Evolutionary conservation across 30 jellyfish, hydroid and myxozoan species (phyloP).

Genomic region (Aurelia sp.): DNA sequence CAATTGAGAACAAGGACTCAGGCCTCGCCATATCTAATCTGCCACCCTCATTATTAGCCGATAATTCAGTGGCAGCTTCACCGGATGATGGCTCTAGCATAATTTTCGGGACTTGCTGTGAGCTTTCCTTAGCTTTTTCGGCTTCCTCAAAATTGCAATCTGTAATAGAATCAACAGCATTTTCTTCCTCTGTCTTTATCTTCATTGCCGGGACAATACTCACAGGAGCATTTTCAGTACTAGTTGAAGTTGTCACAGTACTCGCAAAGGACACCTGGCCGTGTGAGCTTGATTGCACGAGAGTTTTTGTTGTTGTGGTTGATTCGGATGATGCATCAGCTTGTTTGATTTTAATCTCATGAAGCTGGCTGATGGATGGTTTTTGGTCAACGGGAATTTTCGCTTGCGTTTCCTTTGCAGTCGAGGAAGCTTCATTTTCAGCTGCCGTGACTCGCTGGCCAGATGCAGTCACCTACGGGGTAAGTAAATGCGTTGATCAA

Average conservation of each 20-base stretch:
- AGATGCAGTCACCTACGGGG: slow-evolving; percentile 9
- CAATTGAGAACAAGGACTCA: slow-evolving; percentile 33
- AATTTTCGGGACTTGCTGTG: slow-evolving; percentile 61
- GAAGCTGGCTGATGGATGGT: slow-evolving; percentile 12
- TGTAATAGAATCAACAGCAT: slow-evolving; percentile 78
- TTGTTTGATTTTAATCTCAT: not conserved
- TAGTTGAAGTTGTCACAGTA: not conserved
- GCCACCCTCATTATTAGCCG: slow-evolving; percentile 20
- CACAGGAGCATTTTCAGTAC: not conserved
- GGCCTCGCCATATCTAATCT: slow-evolving; percentile 46
- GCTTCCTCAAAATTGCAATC: slow-evolving; percentile 82
- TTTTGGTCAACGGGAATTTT: slow-evolving; percentile 28
- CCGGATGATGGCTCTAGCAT: slow-evolving; percentile 51
- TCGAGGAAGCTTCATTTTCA: slow-evolving; percentile 33
- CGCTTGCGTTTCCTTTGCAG: slow-evolving; percentile 39
- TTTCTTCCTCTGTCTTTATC: slow-evolving; percentile 74
- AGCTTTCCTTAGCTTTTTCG: slow-evolving; percentile 47
- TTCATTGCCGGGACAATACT: slow-evolving; percentile 4
- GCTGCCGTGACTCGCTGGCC: slow-evolving; percentile 25
- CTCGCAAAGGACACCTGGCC: not conserved
- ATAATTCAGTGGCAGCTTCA: slow-evolving; percentile 48
- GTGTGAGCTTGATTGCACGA: slow-evolving; percentile 4
- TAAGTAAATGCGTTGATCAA: not conserved
- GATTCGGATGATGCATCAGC: not conserved
- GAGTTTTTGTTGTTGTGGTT: not conserved